Evolutionary conservation across 23 tunicate species (phyloP).

Genomic region (Halocynthia aurantium): DNA sequence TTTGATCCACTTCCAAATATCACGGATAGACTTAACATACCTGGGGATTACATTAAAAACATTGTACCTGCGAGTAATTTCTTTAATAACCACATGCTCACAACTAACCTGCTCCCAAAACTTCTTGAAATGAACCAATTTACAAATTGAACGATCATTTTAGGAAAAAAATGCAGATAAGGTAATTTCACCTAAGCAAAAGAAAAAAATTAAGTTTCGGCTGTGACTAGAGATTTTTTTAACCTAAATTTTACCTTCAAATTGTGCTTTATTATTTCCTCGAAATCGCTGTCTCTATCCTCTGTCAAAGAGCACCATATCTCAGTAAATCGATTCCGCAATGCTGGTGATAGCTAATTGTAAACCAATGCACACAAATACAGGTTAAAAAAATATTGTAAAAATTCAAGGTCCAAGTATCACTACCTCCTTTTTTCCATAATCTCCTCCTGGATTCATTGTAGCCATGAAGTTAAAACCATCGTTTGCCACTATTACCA

Average conservation of each 20-base stretch:
- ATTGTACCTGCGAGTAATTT: background rate
- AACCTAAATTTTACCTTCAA: background rate
- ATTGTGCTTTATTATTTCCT: conserved; percentile 56
- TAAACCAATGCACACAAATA: background rate
- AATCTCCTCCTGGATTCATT: conserved; percentile 99
- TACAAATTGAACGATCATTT: conserved; percentile 69
- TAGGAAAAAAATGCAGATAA: conserved; percentile 17
- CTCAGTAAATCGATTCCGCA: conserved; percentile 95
- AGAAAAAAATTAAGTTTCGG: too few species aligned
- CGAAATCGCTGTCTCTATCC: conserved; percentile 38
- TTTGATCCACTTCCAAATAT: conserved; percentile 67
- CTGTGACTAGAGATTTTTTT: background rate
- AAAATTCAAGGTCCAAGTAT: background rate
- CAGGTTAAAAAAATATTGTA: background rate
- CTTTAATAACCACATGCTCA: background rate
- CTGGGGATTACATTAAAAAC: conserved; percentile 18
- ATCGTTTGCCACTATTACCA: conserved; percentile 36
- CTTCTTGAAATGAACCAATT: conserved; percentile 71
- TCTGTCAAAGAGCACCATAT: conserved; percentile 78
- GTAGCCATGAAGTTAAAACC: conserved; percentile 95
- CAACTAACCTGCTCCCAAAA: conserved; percentile 63
- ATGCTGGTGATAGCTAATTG: conserved; percentile 85
- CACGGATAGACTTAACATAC: conserved; percentile 81
- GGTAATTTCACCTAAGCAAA: too few species aligned
- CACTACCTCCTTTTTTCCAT: conserved; percentile 92